Conservation (phyloP, 37 sponge, comb jelly and placozoan genomes). For the Amphimedon queenslandica region DNA sequence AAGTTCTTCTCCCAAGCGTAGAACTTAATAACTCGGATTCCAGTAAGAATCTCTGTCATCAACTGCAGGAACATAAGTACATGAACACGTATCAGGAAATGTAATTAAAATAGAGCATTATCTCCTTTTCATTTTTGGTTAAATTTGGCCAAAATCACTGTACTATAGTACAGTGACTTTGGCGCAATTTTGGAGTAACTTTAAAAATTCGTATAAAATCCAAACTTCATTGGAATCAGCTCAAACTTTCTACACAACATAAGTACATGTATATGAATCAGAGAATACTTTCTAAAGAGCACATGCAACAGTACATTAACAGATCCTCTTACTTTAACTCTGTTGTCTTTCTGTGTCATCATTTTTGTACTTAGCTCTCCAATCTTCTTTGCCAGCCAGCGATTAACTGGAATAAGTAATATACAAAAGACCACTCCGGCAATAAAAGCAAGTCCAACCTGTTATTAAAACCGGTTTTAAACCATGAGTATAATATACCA, state of each 20-base stretch:
- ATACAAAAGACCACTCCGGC: slow-evolving; percentile 85
- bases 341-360: slow-evolving; percentile 90
- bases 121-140: background rate
- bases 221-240: too few relatives aligned
- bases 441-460: slow-evolving; percentile 92
- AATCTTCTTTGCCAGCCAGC: slow-evolving; percentile 90
- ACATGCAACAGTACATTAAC: background rate
- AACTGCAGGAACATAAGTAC: slow-evolving; percentile 30
- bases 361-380: slow-evolving; percentile 74
- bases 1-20: slow-evolving; percentile 92
- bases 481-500: too few relatives aligned
- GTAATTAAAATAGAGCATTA: background rate
- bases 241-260: too few relatives aligned
- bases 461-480: background rate
- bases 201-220: too few relatives aligned
- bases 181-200: too few relatives aligned
- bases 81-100: background rate
- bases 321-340: slow-evolving; percentile 69
- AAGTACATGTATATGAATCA: background rate
- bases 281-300: too few relatives aligned
- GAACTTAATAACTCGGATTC: slow-evolving; percentile 91
- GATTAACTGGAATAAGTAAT: slow-evolving; percentile 87
- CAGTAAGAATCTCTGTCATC: slow-evolving; percentile 84
- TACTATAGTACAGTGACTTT: too few relatives aligned
- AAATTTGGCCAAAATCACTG: too few relatives aligned